These are phyloP conservation scores for Peromyscus leucopus DNA, from an alignment of 2,113 vertebrate species.

Conservation along the genomic window DNA sequence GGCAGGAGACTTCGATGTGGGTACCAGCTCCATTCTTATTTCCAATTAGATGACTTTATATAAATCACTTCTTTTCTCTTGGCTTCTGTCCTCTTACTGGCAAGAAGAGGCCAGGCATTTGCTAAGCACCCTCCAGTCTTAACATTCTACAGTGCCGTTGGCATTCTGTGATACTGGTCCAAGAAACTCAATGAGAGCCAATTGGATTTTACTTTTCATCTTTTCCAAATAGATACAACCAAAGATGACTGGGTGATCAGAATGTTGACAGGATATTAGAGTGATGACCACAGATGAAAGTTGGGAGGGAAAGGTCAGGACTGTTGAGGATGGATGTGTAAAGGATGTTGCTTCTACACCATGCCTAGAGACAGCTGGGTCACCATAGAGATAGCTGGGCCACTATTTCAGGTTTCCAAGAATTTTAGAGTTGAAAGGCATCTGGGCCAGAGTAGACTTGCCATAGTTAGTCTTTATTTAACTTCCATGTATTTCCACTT, in stretches of 20 bases:
- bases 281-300: neutral
- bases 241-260: neutral
- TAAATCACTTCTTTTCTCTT: slow-evolving; percentile 34
- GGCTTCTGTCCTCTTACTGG: neutral
- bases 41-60: slow-evolving; percentile 50
- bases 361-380: neutral
- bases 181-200: neutral
- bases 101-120: slow-evolving; percentile 37
- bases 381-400: neutral
- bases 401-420: neutral
- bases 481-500: neutral
- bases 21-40: neutral
- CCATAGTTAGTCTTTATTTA: neutral
- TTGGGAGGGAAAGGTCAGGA: neutral
- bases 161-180: neutral
- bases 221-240: neutral
- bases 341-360: neutral
- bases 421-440: neutral
- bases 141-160: neutral
- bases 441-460: neutral
- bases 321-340: neutral
- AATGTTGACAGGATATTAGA: neutral
- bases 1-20: neutral
- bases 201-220: neutral
- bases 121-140: neutral